Evolutionary conservation across 2,797 vertebrate species (phyloP).

Genomic region (Iguana delicatissima): DNA sequence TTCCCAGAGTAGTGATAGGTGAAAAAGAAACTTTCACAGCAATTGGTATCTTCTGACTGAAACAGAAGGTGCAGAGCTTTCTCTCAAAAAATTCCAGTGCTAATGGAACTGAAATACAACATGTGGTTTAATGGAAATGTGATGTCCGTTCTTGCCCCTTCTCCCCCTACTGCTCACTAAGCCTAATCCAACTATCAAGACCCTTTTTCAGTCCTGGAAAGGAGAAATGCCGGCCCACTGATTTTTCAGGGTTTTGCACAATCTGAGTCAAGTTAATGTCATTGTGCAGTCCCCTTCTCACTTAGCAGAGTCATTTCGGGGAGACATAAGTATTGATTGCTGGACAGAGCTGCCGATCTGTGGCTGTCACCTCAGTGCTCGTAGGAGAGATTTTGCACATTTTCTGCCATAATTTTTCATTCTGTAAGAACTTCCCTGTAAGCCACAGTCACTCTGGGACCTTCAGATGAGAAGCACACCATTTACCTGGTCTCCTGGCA

Average conservation of each 20-base stretch:
- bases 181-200: background rate
- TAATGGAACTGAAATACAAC: background rate
- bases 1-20: background rate
- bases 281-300: constrained; percentile 14
- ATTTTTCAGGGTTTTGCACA: background rate
- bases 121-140: background rate
- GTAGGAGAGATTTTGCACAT: background rate
- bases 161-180: rapidly evolving
- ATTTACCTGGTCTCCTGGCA: constrained; percentile 30
- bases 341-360: background rate
- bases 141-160: background rate
- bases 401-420: constrained; percentile 4
- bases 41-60: background rate
- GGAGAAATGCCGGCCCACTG: background rate
- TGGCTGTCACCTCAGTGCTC: background rate
- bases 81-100: background rate
- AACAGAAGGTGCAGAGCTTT: background rate
- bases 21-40: background rate
- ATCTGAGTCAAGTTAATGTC: background rate
- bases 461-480: constrained; percentile 26
- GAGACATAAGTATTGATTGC: background rate
- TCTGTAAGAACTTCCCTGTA: background rate
- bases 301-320: background rate
- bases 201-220: background rate
- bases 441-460: background rate